Conservation (phyloP, 2,113 vertebrate species). For the Herpailurus yagouaroundi region DNA sequence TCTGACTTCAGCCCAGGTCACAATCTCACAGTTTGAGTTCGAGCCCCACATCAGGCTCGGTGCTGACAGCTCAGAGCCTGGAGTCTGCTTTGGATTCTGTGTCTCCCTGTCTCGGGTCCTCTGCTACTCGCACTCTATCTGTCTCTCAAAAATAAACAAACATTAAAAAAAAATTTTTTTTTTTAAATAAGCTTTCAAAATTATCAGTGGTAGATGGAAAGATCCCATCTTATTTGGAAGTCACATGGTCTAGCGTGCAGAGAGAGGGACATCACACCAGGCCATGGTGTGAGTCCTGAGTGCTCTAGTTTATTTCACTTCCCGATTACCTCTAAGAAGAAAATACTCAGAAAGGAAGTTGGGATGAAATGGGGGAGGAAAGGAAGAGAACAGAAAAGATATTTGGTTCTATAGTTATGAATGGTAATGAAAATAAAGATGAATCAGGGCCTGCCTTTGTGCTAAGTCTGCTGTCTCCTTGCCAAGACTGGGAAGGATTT, state of each 20-base stretch:
- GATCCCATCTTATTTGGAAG: neutral
- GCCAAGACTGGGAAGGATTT: neutral
- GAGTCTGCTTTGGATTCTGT: too few relatives aligned
- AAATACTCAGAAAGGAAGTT: neutral
- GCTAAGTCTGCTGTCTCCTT: neutral
- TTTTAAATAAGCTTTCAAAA: slow-evolving; percentile 27
- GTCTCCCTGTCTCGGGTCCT: too few relatives aligned
- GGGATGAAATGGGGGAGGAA: neutral
- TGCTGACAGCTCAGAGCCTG: too few relatives aligned
- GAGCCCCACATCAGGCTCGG: too few relatives aligned
- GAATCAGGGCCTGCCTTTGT: neutral
- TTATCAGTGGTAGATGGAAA: neutral
- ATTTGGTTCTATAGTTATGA: neutral
- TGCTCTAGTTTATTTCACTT: neutral
- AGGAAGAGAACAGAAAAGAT: neutral
- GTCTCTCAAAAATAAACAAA: too few relatives aligned
- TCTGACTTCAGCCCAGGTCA: too few relatives aligned
- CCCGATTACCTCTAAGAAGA: neutral
- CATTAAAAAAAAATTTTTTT: too few relatives aligned
- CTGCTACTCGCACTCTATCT: too few relatives aligned
- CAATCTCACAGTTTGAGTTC: too few relatives aligned
- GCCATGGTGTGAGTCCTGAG: too few relatives aligned
- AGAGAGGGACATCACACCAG: too few relatives aligned
- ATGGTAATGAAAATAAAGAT: too few relatives aligned
- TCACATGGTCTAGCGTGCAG: neutral